These are phyloP conservation scores for Astreopora myriophthalma DNA, from an alignment of 64 coral and sea anemone genomes.

Conservation along the genomic window DNA sequence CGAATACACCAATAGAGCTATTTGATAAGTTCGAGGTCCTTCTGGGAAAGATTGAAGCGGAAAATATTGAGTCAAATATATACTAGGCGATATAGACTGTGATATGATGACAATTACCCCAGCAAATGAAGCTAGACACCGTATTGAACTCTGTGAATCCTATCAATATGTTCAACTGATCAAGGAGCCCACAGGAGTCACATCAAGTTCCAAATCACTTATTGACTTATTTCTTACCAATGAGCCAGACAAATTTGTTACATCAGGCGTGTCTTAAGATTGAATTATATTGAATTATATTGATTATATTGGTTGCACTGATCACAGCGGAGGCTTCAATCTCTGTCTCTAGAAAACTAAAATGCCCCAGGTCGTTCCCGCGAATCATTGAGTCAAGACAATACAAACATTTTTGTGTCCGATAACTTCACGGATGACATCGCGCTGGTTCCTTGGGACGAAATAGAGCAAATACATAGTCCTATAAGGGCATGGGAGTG, in stretches of 20 bases:
- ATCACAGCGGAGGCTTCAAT: not conserved
- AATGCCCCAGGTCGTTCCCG: constrained; percentile 4
- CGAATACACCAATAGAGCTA: too few species aligned
- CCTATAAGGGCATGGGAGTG: constrained; percentile 22
- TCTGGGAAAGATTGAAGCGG: too few species aligned
- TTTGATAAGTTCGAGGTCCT: too few species aligned
- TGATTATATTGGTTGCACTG: not conserved
- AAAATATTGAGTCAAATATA: too few species aligned
- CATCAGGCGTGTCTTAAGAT: not conserved
- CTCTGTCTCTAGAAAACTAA: not conserved
- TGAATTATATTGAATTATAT: too few species aligned
- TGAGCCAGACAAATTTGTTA: not conserved
- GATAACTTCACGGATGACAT: not conserved
- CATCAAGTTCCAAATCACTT: too few species aligned
- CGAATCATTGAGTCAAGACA: not conserved
- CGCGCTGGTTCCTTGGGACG: not conserved
- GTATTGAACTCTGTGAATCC: constrained; percentile 9
- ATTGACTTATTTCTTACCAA: too few species aligned
- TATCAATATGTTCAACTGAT: constrained; percentile 3
- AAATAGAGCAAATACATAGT: constrained; percentile 13
- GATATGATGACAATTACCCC: not conserved
- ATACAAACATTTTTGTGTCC: constrained; percentile 15
- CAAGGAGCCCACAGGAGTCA: not conserved
- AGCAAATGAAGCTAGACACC: constrained; percentile 12
- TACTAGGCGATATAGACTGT: not conserved